phyloP scores from a whole-genome alignment of 1,140 invertebrate genomes.

The Diplogasteroides magnus region DNA sequence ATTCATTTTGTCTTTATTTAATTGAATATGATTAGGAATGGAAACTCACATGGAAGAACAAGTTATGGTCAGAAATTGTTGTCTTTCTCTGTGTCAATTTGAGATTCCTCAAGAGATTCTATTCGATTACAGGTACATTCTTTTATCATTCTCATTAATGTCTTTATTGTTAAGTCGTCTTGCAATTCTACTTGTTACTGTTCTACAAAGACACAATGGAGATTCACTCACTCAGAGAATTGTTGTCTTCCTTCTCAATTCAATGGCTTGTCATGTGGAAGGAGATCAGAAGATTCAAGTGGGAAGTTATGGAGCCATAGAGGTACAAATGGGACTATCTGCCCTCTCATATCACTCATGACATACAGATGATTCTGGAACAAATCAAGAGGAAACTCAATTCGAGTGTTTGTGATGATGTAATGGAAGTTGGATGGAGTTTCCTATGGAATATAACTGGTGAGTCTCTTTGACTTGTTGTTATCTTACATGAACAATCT shows the following conservation, averaged over 20 bases:
- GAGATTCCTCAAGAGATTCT: constrained; percentile 89
- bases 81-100: constrained; percentile 86
- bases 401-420: constrained; percentile 74
- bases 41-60: constrained; percentile 42
- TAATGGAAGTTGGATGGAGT: constrained; percentile 93
- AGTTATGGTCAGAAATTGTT: constrained; percentile 86
- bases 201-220: constrained; percentile 72
- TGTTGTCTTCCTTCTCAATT: constrained; percentile 87
- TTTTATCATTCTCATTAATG: not conserved
- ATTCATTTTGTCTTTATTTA: constrained; percentile 22
- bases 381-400: constrained; percentile 47
- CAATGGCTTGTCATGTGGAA: constrained; percentile 89
- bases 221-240: constrained; percentile 88
- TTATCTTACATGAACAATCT: constrained; percentile 10
- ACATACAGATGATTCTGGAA: constrained; percentile 38
- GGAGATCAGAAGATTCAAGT: constrained; percentile 81
- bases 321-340: constrained; percentile 62
- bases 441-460: constrained; percentile 88
- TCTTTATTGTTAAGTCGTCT: constrained; percentile 65
- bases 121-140: constrained; percentile 73
- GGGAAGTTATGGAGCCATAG: constrained; percentile 79
- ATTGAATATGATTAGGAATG: constrained; percentile 33
- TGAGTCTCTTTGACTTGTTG: constrained; percentile 33
- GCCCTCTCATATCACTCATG: not conserved
- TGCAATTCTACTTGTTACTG: constrained; percentile 75